Evolutionary conservation across 2,888 invertebrate species (phyloP), one percentile per base, ranked within the genome.

Genomic region (Ectemnius continuus): DNA sequence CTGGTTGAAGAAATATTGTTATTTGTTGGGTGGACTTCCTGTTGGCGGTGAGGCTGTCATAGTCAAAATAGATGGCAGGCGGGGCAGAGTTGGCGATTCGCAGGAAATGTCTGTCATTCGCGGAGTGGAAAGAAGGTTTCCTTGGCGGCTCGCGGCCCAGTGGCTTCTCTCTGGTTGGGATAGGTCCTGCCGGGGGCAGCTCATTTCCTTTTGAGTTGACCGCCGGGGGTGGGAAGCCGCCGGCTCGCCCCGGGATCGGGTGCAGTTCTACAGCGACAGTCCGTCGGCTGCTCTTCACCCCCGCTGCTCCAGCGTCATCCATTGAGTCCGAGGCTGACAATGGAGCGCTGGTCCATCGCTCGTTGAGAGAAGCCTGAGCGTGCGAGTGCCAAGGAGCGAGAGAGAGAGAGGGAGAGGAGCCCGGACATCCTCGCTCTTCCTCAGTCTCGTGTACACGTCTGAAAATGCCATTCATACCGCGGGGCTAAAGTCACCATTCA

Each of bases 171-270:
- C 61, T 75, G 68, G 72, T 84, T 83, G 85, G 79, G 83, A 75
- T 85, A 83, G 84, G 84, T 85, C 85, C 79, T 78, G 85, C 76
- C 77, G 75, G 71, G 78, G 76, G 78, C 83, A 84, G 78, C 84
- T 84, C 84, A 85, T 84, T 84, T 84, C 84, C 84, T 84, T 83
- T 84, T 75, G 79, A 82, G 76, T 65, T 73, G 84, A 71, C 74
- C 80, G 68, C 36, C 52, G 69, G 68, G 63, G 68, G 60, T 61
- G 61, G 62, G 64, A 62, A 70, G 63, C 52, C 16, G 63, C 52
- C 16, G 14, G 52, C 14, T 16, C 16, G 14, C 52, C 16, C 14
- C 52, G 52, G 52, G 52, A 52, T 52, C 28, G 65, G 45, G 18
- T 76, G 70, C 76, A 73, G 73, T 79, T 76, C 81, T 75, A 74